These are phyloP conservation scores for Lethrus apterus DNA, from an alignment of 1,140 invertebrate species.

Conservation along the genomic window DNA sequence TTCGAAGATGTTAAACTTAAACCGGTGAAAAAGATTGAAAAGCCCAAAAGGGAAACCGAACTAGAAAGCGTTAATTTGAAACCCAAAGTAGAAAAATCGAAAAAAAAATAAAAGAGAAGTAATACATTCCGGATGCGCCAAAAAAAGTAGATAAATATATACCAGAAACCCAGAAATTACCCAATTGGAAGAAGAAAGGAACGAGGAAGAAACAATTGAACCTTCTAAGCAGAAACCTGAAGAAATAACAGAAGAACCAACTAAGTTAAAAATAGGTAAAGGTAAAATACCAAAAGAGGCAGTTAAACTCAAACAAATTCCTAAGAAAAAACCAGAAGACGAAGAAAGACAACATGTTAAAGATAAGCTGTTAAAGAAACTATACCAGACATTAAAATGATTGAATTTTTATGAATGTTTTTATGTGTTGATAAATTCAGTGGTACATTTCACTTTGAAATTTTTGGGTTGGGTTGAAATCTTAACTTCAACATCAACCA, in stretches of 20 bases:
- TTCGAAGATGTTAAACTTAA: conserved; percentile 24
- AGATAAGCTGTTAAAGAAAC: conserved; percentile 27
- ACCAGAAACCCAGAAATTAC: conserved; percentile 27
- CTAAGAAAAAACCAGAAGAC: conserved; percentile 32
- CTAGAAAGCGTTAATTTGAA: conserved; percentile 25
- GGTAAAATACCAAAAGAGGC: conserved; percentile 38
- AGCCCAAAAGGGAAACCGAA: conserved; percentile 18
- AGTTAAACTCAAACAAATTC: conserved; percentile 39
- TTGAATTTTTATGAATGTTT: too few relatives aligned
- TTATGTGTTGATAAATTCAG: too few relatives aligned
- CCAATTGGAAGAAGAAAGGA: conserved; percentile 32
- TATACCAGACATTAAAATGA: conserved; percentile 26
- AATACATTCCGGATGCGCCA: conserved; percentile 17
- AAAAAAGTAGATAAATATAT: conserved; percentile 28
- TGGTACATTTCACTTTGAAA: too few relatives aligned
- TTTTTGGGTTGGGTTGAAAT: too few relatives aligned
- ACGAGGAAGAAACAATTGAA: conserved; percentile 27
- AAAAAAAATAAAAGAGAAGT: conserved; percentile 17
- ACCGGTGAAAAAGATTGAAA: conserved; percentile 22
- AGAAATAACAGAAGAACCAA: conserved; percentile 26
- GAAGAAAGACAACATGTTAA: conserved; percentile 33
- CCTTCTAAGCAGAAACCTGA: conserved; percentile 32
- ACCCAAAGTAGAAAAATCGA: conserved; percentile 11
- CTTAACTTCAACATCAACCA: too few relatives aligned
- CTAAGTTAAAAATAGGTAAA: conserved; percentile 35